Conservation (phyloP, 2,888 invertebrate genomes). For the Chesias legatella region DNA sequence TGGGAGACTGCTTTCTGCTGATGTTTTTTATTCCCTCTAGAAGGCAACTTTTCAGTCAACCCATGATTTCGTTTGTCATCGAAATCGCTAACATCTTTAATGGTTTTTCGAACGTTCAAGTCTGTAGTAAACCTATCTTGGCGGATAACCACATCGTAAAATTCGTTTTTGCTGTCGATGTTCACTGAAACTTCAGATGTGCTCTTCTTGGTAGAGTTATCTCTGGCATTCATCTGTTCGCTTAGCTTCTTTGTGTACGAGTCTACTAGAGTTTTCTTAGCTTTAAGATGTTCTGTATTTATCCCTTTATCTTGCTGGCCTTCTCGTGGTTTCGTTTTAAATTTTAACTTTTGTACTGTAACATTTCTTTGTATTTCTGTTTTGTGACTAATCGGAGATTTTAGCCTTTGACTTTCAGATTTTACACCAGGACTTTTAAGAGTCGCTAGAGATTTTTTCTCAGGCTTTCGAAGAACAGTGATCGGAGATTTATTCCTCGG, state of each 20-base stretch:
- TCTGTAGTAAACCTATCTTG: slow-evolving; percentile 44
- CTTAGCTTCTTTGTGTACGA: slow-evolving; percentile 44
- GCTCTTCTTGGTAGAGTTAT: slow-evolving; percentile 28
- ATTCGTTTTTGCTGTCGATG: slow-evolving; percentile 54
- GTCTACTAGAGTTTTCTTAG: slow-evolving; percentile 53
- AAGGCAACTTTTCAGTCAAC: slow-evolving; percentile 25
- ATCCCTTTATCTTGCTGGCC: slow-evolving; percentile 26
- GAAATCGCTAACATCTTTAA: slow-evolving; percentile 33
- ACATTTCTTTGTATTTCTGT: slow-evolving; percentile 2
- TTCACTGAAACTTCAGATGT: slow-evolving; percentile 53
- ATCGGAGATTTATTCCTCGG: too few relatives aligned
- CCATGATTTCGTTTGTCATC: slow-evolving; percentile 31
- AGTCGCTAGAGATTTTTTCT: too few relatives aligned
- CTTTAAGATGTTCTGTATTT: slow-evolving; percentile 36
- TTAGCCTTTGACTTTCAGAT: too few relatives aligned
- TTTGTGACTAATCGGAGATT: neutral
- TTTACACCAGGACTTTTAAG: too few relatives aligned
- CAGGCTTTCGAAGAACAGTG: too few relatives aligned
- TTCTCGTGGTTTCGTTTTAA: slow-evolving; percentile 24
- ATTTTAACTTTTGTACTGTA: slow-evolving; percentile 8
- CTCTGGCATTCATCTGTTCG: slow-evolving; percentile 30
- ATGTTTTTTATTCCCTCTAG: slow-evolving; percentile 3
- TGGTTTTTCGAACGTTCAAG: slow-evolving; percentile 42
- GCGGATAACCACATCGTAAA: slow-evolving; percentile 50
- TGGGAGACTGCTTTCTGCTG: neutral